phyloP scores from a whole-genome alignment of 2,888 invertebrate genomes.

The Prionchulus punctatus region DNA sequence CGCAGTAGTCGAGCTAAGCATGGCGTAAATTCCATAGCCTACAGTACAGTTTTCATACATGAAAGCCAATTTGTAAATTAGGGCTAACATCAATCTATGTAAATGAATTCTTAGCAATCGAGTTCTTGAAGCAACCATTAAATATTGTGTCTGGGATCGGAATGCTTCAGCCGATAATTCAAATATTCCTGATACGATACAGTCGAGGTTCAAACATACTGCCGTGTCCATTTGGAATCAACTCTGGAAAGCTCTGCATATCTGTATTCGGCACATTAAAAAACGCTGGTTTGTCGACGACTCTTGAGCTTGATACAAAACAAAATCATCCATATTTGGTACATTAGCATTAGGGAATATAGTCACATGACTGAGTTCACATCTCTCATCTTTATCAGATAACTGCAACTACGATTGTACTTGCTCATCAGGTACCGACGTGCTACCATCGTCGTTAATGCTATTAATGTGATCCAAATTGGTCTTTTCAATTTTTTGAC shows the following conservation, averaged over 20 bases:
- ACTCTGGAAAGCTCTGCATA: not conserved
- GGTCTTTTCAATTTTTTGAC: too few relatives aligned
- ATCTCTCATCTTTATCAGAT: too few relatives aligned
- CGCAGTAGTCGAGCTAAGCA: not conserved
- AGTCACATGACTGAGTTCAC: too few relatives aligned
- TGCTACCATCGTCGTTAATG: too few relatives aligned
- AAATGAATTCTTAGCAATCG: too few relatives aligned
- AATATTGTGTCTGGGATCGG: not conserved
- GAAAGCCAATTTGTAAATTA: too few relatives aligned
- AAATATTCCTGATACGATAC: not conserved
- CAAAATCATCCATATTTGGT: not conserved
- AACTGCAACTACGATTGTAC: too few relatives aligned
- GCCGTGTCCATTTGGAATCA: not conserved
- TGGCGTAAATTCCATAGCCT: not conserved
- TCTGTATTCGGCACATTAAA: not conserved
- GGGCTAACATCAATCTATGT: too few relatives aligned
- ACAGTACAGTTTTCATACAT: not conserved
- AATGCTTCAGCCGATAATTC: not conserved
- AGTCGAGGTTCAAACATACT: not conserved
- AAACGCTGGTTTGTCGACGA: not conserved
- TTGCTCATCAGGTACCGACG: too few relatives aligned
- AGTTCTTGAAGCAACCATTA: not conserved
- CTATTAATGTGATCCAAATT: too few relatives aligned
- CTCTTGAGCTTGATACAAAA: not conserved
- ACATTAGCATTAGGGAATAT: not conserved